Conservation (phyloP, 2,888 invertebrate genomes). For the Lysandra bellargus region DNA sequence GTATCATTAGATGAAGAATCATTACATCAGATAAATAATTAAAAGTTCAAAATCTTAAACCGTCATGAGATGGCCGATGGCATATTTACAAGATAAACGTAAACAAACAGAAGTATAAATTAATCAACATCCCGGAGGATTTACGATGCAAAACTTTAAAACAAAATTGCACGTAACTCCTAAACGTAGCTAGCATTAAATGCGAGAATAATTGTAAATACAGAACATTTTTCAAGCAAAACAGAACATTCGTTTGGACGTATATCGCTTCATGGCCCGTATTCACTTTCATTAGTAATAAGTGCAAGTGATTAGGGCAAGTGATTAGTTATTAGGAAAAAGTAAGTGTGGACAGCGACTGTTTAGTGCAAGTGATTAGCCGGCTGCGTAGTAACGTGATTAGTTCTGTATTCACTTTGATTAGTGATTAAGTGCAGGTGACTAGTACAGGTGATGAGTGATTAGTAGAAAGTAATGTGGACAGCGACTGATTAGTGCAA, state of each 20-base stretch:
- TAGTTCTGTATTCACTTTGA: too few relatives aligned
- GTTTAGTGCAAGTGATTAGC: too few relatives aligned
- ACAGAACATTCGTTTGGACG: constrained; percentile 49
- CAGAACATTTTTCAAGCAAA: constrained; percentile 44
- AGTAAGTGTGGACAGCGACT: too few relatives aligned
- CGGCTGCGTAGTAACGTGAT: too few relatives aligned
- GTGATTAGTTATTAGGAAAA: too few relatives aligned
- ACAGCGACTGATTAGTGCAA: too few relatives aligned
- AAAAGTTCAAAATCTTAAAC: background rate
- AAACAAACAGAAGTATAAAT: constrained; percentile 16
- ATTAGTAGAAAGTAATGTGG: too few relatives aligned
- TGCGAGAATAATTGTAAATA: constrained; percentile 44
- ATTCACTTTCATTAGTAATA: too few relatives aligned
- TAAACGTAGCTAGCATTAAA: constrained; percentile 41
- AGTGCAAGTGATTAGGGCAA: too few relatives aligned
- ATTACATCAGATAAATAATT: background rate
- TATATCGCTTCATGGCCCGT: constrained; percentile 43
- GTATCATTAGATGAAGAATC: too few relatives aligned
- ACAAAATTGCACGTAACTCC: constrained; percentile 34
- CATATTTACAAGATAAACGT: background rate
- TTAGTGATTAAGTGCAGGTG: too few relatives aligned
- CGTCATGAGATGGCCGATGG: background rate
- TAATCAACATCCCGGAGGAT: constrained; percentile 20
- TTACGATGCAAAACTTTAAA: constrained; percentile 29
- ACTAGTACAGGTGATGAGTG: too few relatives aligned